Percentiles rank a stretch among this genome's conserved stretches.
These are phyloP conservation scores for Felis chaus DNA, from an alignment of 2,113 vertebrate species.

Conservation along the genomic window DNA sequence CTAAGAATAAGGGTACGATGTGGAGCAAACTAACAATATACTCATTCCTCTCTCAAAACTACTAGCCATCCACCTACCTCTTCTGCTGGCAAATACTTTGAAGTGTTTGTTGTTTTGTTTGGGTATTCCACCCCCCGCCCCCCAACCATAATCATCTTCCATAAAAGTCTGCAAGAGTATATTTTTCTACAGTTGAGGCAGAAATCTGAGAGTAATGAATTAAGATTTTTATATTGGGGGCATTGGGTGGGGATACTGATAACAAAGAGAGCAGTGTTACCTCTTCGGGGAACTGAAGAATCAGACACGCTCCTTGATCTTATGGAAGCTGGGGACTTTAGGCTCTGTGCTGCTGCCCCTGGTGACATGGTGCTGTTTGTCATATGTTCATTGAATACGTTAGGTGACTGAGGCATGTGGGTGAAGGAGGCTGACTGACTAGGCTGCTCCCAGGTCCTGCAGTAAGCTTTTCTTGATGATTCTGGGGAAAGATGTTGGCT, in stretches of 20 bases:
- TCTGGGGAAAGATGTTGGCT: constrained; percentile 96
- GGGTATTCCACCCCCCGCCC: accelerated
- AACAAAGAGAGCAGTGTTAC: constrained; percentile 77
- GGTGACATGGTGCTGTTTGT: constrained; percentile 91
- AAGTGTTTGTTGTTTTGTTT: neutral
- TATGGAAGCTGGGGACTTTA: constrained; percentile 94
- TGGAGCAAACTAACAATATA: neutral
- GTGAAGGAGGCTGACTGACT: constrained; percentile 88
- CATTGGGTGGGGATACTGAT: neutral
- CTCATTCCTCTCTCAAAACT: neutral
- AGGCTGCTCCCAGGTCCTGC: constrained; percentile 95
- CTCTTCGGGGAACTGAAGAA: constrained; percentile 95
- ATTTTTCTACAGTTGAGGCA: neutral
- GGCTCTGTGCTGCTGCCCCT: constrained; percentile 87
- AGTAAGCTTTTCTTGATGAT: constrained; percentile 95
- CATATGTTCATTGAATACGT: constrained; percentile 91
- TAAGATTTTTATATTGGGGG: neutral
- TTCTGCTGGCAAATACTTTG: neutral
- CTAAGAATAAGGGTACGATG: neutral
- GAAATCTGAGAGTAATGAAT: constrained; percentile 14
- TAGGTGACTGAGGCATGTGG: constrained; percentile 91
- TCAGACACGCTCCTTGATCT: constrained; percentile 96
- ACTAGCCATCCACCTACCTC: neutral
- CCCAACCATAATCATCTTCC: neutral
- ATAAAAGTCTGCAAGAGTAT: neutral